Evolutionary conservation across 2,888 invertebrate species (phyloP), one percentile per base, ranked within the genome.

Genomic region (Bursaphelenchus okinawaensis): DNA sequence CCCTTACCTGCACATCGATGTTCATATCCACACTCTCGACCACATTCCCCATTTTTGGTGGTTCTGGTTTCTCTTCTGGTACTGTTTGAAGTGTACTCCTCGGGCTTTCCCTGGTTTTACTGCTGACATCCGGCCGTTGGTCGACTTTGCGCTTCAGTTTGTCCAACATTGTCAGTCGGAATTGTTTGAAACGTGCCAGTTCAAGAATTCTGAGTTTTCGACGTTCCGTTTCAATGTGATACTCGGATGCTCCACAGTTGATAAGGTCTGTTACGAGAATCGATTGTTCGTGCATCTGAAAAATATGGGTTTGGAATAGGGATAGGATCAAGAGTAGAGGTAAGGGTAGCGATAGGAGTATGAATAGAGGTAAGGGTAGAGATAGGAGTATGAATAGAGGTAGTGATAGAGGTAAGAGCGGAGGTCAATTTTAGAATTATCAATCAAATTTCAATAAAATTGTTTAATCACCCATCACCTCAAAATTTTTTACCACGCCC

Each of bases 191-290:
- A 62, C 93, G 90, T 81, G 93, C 88, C 9, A 92, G 90, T 86
- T 98, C 95, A 31, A 95, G 84, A 82, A 94, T 94, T 72, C 93
- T 91, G 63, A 98, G 85, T 67, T 93, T 87, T 77, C 91, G 89
- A 86, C 92, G 89, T 86, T 96, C 95, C 76, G 90, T 89, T 77
- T 95, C 93, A 63, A 98, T 90, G 3, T 92, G 92, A 54, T 89
- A 88, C 78, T 91, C 90, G 23, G 90, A 90, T 28, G 93, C 93
- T 0, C 93, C 93, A 52, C 91, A 75, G 69, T 80, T 83, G 75
- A 90, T 87, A 72, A 96, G 85, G 84, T 94, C 94, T 83, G 91
- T 92, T 68, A 96, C 93, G 63, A 93, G 90, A 85, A 92, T 92
- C 12, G 93, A 90, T 83, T 95, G 93, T 83, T 95, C 94, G 82